Conservation (phyloP, 2,888 invertebrate genomes). For the Erynnis tages region DNA sequence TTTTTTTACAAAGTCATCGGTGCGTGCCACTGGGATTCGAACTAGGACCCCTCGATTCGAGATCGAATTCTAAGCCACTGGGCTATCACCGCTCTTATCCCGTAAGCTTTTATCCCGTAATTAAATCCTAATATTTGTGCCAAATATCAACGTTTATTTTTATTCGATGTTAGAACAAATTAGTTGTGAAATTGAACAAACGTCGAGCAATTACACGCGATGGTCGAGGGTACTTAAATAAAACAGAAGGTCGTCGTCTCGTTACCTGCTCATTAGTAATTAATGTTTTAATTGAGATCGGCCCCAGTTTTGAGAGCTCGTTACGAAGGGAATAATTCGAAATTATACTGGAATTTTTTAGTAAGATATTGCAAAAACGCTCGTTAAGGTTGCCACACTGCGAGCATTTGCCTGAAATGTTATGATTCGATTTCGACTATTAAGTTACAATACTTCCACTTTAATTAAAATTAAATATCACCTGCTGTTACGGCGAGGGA, state of each 20-base stretch:
- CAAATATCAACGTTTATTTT: constrained; percentile 4
- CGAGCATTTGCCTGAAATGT: too few species aligned
- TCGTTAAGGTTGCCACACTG: not conserved
- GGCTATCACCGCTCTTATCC: too few species aligned
- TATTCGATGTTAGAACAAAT: constrained; percentile 7
- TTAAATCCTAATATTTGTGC: too few species aligned
- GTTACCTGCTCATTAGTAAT: constrained; percentile 33
- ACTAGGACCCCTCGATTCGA: too few species aligned
- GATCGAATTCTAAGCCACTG: too few species aligned
- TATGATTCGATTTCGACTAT: too few species aligned
- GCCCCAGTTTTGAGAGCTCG: constrained; percentile 27
- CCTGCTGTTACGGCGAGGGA: too few species aligned
- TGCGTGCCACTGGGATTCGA: too few species aligned
- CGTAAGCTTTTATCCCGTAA: too few species aligned
- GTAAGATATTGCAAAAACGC: not conserved
- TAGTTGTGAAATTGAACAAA: constrained; percentile 7
- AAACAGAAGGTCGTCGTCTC: constrained; percentile 3
- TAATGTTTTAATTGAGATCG: constrained; percentile 35
- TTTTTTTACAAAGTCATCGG: too few species aligned
- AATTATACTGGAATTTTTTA: constrained; percentile 6
- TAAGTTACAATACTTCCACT: too few species aligned
- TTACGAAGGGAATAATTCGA: constrained; percentile 19
- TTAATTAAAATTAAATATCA: too few species aligned
- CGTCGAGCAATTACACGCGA: not conserved
- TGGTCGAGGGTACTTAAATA: not conserved